Evolutionary conservation across 1,140 invertebrate species (phyloP), one percentile per base, ranked within the genome.

Genomic region (Tetragonula clypearis): DNA sequence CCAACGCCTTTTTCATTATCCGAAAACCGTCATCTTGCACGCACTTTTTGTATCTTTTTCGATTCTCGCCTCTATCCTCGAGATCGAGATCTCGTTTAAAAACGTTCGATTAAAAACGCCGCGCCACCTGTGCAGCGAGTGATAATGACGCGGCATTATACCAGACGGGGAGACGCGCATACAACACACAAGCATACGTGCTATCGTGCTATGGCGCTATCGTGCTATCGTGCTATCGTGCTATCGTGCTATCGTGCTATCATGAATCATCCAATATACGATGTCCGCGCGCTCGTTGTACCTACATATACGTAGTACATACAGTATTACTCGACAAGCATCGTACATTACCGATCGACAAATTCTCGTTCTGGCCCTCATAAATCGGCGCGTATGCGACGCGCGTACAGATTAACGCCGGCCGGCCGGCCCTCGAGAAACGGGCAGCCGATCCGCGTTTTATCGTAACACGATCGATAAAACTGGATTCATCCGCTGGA

Each of bases 391-490:
- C 8, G 14, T 69, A 58, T 73, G 73, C 62, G 60, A 56, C 73
- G 49, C 60, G 60, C 80, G 80, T 55, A 17, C 71, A 55, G 71
- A 82, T 82, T 82, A 82, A 74, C 80, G 72, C 69, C 80, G 65
- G 41, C 55, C n/a, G 21, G 49, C 21, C n/a, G 21, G 49, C 21
- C 23, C 23, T 15, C 53, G 41, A 41, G 0, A 60, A 12, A 35
- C 58, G 41, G 58, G 26, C n/a, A 58, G 35, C 35, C 41, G 75
- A 56, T 72, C 60, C 77, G 49, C 78, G 69, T 73, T 79, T 85
- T 85, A 85, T 85, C 85, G 75, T 79, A 80, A 82, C 56, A 79
- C 71, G 84, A 88, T 89, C 87, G 78, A 86, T 88, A 89, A 88
- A 89, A 88, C 65, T 77, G 41, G 84, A 82, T 88, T 76, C 56